phyloP scores from a whole-genome alignment of 2,888 invertebrate species.

The Ornithoptera alexandrae region DNA sequence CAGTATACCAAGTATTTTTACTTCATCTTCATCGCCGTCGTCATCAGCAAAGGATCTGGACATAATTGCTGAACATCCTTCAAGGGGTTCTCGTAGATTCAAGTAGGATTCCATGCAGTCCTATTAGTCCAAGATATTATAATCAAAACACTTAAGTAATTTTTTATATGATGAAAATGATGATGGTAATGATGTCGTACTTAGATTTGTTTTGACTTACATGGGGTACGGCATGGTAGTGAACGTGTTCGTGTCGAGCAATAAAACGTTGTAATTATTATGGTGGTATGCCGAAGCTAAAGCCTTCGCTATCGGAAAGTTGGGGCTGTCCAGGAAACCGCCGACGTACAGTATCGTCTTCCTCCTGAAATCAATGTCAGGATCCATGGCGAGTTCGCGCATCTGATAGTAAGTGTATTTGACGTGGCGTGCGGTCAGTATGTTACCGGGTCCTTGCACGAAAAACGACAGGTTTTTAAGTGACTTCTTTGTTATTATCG shows the following conservation, averaged over 20 bases:
- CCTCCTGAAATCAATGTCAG: conserved; percentile 44
- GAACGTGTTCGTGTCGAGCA: conserved; percentile 52
- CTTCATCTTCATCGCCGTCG: too few species aligned
- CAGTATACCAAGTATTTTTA: too few species aligned
- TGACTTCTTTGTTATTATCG: conserved; percentile 48
- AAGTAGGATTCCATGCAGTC: too few species aligned
- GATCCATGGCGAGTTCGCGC: conserved; percentile 46
- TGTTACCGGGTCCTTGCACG: conserved; percentile 40
- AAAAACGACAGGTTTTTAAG: conserved; percentile 47
- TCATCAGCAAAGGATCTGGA: too few species aligned
- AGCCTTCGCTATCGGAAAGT: conserved; percentile 39
- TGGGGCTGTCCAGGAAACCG: conserved; percentile 57
- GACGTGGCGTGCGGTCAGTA: conserved; percentile 34
- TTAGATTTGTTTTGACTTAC: conserved; percentile 45
- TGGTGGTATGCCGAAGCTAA: conserved; percentile 46
- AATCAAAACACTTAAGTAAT: too few species aligned
- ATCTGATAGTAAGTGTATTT: conserved; percentile 58
- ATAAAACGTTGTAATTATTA: conserved; percentile 52
- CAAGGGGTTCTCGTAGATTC: too few species aligned
- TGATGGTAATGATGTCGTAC: not conserved
- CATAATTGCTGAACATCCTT: too few species aligned
- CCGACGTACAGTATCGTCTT: conserved; percentile 56
- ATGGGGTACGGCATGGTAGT: conserved; percentile 54
- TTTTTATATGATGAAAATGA: not conserved
- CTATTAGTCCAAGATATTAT: too few species aligned